A percentile compares a stretch with the other conserved stretches of the same genome.
phyloP scores from a whole-genome alignment of 35 echinoderm and acorn worm genomes.

The Apostichopus japonicus region DNA sequence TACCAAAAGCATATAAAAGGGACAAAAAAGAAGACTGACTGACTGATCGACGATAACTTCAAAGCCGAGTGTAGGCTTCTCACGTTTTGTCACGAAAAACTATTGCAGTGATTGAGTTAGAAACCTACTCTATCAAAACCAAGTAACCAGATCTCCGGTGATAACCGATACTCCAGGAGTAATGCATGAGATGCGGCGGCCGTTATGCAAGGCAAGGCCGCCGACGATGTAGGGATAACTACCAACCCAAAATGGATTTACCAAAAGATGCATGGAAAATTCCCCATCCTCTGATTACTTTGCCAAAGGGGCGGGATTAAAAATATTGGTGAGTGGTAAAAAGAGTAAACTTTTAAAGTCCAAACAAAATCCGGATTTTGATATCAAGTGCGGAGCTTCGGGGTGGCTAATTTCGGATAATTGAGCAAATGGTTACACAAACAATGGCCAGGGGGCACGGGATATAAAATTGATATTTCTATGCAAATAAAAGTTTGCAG shows the following conservation, averaged over 20 bases:
- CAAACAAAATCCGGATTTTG: slow-evolving; percentile 31
- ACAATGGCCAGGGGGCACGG: neutral
- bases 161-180: neutral
- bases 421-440: slow-evolving; percentile 39
- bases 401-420: slow-evolving; percentile 44
- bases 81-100: neutral
- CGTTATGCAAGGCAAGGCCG: too few relatives aligned
- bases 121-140: neutral
- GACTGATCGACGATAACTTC: too few relatives aligned
- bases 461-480: slow-evolving; percentile 30
- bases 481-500: neutral
- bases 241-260: slow-evolving; percentile 9
- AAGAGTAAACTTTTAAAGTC: neutral
- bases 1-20: too few relatives aligned
- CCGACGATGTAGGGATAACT: neutral
- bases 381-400: slow-evolving; percentile 1
- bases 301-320: neutral
- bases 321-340: neutral
- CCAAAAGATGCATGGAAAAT: neutral
- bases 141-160: neutral
- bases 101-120: neutral
- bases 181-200: too few relatives aligned
- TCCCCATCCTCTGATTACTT: slow-evolving; percentile 2
- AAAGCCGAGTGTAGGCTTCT: too few relatives aligned
- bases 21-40: neutral